These are phyloP conservation scores for Phoxinus dragarum DNA, from an alignment of 2,797 vertebrate genomes.

Conservation along the genomic window DNA sequence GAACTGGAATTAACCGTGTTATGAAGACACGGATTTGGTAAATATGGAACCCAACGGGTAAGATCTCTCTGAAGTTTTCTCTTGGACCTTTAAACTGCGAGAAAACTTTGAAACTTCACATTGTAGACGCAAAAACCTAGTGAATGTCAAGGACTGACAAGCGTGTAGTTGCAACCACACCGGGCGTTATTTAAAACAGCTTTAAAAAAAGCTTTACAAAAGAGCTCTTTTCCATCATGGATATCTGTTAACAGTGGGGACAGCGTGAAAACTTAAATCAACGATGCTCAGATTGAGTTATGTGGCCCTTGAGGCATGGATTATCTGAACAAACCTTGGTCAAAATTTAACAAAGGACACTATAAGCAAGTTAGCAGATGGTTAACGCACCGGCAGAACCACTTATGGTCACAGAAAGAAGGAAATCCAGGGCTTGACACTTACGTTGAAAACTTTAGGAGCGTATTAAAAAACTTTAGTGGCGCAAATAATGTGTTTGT, in stretches of 20 bases:
- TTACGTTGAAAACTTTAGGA: background rate
- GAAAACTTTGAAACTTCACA: background rate
- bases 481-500: background rate
- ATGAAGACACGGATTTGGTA: background rate
- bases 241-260: background rate
- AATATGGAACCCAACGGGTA: background rate
- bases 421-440: background rate
- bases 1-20: background rate
- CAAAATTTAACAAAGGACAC: background rate
- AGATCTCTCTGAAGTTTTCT: constrained; percentile 18
- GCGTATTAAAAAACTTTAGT: background rate
- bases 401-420: background rate
- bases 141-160: background rate
- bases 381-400: background rate
- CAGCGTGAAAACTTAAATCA: background rate
- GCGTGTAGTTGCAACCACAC: background rate
- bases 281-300: background rate
- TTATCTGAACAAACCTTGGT: constrained; percentile 6
- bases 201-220: background rate
- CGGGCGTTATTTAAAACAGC: background rate
- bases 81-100: background rate
- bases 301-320: background rate
- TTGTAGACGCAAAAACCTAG: background rate
- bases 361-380: background rate
- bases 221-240: background rate